A percentile compares a stretch with the other conserved stretches of the same genome.
phyloP scores from a whole-genome alignment of 2,797 vertebrate genomes.

The Morus bassanus region DNA sequence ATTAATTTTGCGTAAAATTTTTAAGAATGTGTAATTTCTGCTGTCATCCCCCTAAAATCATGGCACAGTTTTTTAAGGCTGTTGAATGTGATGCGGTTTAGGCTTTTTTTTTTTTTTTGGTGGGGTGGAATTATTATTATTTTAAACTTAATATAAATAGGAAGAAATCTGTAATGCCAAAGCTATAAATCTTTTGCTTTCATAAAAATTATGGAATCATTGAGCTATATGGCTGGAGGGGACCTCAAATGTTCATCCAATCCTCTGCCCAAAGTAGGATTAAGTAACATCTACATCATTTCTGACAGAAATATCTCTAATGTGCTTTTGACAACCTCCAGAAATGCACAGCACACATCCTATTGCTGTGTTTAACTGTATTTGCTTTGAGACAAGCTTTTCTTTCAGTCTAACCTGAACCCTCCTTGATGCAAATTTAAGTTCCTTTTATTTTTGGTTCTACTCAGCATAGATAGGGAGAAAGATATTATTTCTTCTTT shows the following conservation, averaged over 20 bases:
- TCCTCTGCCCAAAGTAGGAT: conserved; percentile 31
- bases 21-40: not conserved
- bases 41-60: not conserved
- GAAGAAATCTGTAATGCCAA: conserved; percentile 43
- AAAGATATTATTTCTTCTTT: not conserved
- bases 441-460: not conserved
- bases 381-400: not conserved
- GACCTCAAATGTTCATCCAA: conserved; percentile 23
- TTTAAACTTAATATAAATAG: conserved; percentile 34
- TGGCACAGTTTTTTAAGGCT: not conserved
- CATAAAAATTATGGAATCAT: conserved; percentile 37
- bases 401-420: not conserved
- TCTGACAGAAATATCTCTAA: conserved; percentile 56
- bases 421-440: not conserved
- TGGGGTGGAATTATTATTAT: not conserved
- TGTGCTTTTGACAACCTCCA: conserved; percentile 58
- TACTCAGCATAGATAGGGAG: not conserved
- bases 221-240: conserved; percentile 46
- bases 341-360: conserved; percentile 21
- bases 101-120: not conserved
- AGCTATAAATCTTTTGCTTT: conserved; percentile 43
- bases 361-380: not conserved
- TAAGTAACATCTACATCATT: conserved; percentile 58
- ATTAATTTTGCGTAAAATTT: not conserved
- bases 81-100: not conserved